Base-by-base conservation (phyloP, 2,113 vertebrate species). In the Tylochromis polylepis region DNA sequence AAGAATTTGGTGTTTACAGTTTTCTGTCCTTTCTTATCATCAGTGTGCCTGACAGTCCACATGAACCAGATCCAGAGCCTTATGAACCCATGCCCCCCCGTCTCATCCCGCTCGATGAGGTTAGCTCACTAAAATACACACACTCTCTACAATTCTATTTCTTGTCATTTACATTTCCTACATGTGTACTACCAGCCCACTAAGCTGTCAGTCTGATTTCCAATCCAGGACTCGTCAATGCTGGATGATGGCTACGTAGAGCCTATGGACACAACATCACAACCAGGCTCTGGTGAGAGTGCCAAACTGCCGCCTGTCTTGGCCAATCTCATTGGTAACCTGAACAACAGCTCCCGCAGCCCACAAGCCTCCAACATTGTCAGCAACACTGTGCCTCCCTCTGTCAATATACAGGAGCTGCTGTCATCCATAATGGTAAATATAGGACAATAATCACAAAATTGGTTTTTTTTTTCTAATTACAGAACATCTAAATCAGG, bases 371-470 rank as follows among this genome's bases (percentile, higher is more conserved):
- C 87, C 4, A 91, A 67, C 85, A 11, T 89, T 0, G 85, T 81
- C 80, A 96, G 84, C 83, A 96, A 92, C 62, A 90, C 96, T 3
- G 95, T 95, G 4, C 91, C 95, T 1, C 92, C 96, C 6, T 87
- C 96, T 11, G 97, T 98, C 89, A 98, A 98, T 2, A 97, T 99
- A 2, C 98, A 99, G 94, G 98, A 99, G 90, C 97, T 99, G 89
- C 97, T 99, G 16, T 96, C 97, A 3, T 98, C 98, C 75, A 98
- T 99, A 85, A 99, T 99, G 97, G 98, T 99, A 93, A 79, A 16
- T 49, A 49, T 0, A 0, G 5, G 2, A 46, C 41, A 20, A 14
- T 11, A 6, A 46, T 18, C 15, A 29, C 22, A 29, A 46, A 72
- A 2, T 72, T n/a, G n/a, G 9, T 3, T 5, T 11, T 72, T 10